A percentile compares a stretch with the other conserved stretches of the same genome.
Evolutionary conservation across 1,140 invertebrate genomes (phyloP).

Genomic region (Halyomorpha halys): DNA sequence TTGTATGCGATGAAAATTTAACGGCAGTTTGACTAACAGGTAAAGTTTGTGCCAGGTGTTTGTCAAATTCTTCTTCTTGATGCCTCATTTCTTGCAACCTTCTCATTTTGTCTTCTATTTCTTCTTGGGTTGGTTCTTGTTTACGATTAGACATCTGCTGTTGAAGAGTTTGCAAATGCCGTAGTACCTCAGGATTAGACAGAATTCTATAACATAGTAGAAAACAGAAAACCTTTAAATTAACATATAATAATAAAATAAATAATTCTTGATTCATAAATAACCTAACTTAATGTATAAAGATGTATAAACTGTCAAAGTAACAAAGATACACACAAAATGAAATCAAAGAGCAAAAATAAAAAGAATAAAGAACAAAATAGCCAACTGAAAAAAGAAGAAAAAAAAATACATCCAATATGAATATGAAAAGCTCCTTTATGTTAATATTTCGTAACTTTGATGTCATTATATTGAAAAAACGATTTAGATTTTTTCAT

Average conservation of each 20-base stretch:
- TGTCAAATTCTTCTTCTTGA: constrained; percentile 68
- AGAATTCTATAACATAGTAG: constrained; percentile 41
- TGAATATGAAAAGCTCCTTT: too few species aligned
- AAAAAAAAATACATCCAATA: too few species aligned
- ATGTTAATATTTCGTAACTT: too few species aligned
- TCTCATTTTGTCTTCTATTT: constrained; percentile 58
- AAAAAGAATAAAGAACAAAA: too few species aligned
- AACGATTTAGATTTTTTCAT: too few species aligned
- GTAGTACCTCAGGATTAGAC: constrained; percentile 59
- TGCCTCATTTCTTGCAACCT: constrained; percentile 60
- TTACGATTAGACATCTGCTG: constrained; percentile 40
- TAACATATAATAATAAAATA: background rate
- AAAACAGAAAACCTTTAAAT: constrained; percentile 6
- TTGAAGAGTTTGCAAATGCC: constrained; percentile 56
- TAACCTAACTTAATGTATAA: too few species aligned
- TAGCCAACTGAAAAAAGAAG: too few species aligned
- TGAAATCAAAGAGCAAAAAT: too few species aligned
- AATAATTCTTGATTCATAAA: background rate
- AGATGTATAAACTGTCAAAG: too few species aligned
- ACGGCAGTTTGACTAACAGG: constrained; percentile 41
- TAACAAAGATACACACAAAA: too few species aligned
- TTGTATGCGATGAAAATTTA: constrained; percentile 21
- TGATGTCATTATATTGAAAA: too few species aligned
- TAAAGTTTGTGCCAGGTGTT: constrained; percentile 59
- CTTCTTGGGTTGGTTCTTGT: constrained; percentile 37